These are phyloP conservation scores for Drosophila anomalipes DNA, from an alignment of 2,888 invertebrate species.

Conservation along the genomic window DNA sequence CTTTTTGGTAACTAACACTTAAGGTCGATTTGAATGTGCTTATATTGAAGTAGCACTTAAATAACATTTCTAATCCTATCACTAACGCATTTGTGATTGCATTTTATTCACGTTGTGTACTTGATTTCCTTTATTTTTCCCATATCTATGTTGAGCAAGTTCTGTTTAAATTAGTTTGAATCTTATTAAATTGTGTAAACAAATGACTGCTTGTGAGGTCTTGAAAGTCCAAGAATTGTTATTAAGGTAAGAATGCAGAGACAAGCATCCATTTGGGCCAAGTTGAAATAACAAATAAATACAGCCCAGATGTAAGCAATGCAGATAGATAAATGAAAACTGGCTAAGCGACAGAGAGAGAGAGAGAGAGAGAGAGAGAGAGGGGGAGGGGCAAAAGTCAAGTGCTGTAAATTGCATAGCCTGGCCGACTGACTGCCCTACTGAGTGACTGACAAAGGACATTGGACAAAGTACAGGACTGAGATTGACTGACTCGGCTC, in stretches of 20 bases:
- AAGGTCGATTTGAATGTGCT: not conserved
- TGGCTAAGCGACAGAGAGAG: not conserved
- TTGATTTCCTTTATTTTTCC: not conserved
- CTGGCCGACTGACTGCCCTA: conserved; percentile 36
- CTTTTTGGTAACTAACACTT: not conserved
- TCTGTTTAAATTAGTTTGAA: not conserved
- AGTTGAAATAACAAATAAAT: conserved; percentile 43
- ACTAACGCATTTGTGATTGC: not conserved
- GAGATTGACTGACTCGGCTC: conserved; percentile 22
- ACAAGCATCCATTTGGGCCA: conserved; percentile 17
- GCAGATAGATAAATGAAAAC: not conserved
- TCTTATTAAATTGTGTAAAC: not conserved
- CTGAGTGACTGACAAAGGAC: conserved; percentile 29
- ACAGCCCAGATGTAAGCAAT: conserved; percentile 28
- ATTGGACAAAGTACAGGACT: conserved; percentile 20
- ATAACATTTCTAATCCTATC: not conserved
- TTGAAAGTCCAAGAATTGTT: not conserved
- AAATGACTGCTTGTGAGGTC: conserved; percentile 1
- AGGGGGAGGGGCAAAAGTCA: conserved; percentile 49
- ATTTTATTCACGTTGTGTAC: not conserved
- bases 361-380: not conserved
- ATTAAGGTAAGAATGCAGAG: conserved; percentile 4
- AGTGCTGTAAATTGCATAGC: conserved; percentile 55
- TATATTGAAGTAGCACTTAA: not conserved
- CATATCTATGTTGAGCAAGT: not conserved